Evolutionary conservation across 2,113 vertebrate genomes (phyloP).

Genomic region (Oenanthe oenanthe): DNA sequence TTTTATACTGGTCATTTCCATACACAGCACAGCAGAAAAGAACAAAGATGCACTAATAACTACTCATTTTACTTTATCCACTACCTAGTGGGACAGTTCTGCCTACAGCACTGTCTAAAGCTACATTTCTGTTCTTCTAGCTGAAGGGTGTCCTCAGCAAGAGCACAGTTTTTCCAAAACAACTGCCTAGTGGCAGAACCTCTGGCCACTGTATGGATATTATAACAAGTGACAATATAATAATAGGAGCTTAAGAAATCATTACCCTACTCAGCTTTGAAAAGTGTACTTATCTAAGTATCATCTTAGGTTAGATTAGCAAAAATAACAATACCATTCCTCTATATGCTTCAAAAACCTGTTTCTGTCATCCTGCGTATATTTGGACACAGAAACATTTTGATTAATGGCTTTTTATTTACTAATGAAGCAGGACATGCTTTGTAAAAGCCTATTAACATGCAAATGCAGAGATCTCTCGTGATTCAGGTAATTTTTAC

Average conservation of each 20-base stretch:
- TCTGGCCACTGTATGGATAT: not conserved
- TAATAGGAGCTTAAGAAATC: not conserved
- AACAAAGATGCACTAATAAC: not conserved
- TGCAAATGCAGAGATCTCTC: not conserved
- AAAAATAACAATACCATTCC: not conserved
- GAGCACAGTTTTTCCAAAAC: not conserved
- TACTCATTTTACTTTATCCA: not conserved
- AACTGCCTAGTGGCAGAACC: not conserved
- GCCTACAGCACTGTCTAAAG: not conserved
- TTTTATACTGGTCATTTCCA: not conserved
- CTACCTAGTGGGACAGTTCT: not conserved
- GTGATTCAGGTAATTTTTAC: not conserved
- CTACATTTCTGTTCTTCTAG: not conserved
- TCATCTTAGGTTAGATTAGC: not conserved
- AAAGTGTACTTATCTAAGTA: not conserved
- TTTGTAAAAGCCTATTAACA: not conserved
- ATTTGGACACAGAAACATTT: not conserved
- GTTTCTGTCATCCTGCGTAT: not conserved
- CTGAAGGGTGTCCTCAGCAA: not conserved
- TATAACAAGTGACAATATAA: not conserved
- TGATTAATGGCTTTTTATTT: not conserved
- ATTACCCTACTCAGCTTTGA: not conserved
- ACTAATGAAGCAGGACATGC: not conserved
- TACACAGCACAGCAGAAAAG: not conserved
- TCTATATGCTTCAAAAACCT: not conserved